Base-by-base conservation (phyloP, 2,113 vertebrate genomes). In the Geococcyx californianus region DNA sequence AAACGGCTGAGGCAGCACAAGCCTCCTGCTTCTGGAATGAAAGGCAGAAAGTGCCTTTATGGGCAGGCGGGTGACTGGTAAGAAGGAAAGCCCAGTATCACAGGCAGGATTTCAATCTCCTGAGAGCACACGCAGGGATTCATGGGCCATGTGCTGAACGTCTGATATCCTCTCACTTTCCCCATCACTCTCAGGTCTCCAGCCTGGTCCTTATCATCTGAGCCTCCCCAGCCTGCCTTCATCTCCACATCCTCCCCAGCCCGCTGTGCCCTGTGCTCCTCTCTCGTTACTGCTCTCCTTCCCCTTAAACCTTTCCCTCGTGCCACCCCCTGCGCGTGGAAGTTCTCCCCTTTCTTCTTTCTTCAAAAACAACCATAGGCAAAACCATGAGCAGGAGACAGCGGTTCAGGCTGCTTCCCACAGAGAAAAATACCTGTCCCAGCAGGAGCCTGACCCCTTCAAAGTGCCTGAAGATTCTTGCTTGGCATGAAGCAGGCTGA, bases 361-460 rank as follows among this genome's bases (percentile, higher is more conserved):
- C 52, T 64, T 16, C 17, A 24, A 26, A 68, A 95, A 40, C n/a
- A 76, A 44, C 25, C 54, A 7, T 3, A 13, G 47, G 56, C 66
- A 82, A 29, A 49, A 9, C 60, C 2, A 6, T 9, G 42, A 94
- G 66, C 16, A 47, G 38, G 54, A 79, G 67, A 33, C 49, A 49
- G 72, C 54, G 12, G 58, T 18, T 68, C 79, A 45, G 67, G 68
- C 16, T 56, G 70, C 85, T 93, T 52, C 82, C 81, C 63, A 49
- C 29, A 0, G 16, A 67, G 77, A 76, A 51, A 28, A 90, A 34
- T 23, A 49, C 92, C 83, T 47, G 34, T 55, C 70, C 79, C 87
- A 66, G 82, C 78, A 73, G 95, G 81, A 94, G 36, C 81, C 73
- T 38, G 84, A 81, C 56, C 76, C 86, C 89, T 91, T 67, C 87